Evolutionary conservation across 2,888 invertebrate genomes (phyloP).

Genomic region (Lumbricus terrestris): DNA sequence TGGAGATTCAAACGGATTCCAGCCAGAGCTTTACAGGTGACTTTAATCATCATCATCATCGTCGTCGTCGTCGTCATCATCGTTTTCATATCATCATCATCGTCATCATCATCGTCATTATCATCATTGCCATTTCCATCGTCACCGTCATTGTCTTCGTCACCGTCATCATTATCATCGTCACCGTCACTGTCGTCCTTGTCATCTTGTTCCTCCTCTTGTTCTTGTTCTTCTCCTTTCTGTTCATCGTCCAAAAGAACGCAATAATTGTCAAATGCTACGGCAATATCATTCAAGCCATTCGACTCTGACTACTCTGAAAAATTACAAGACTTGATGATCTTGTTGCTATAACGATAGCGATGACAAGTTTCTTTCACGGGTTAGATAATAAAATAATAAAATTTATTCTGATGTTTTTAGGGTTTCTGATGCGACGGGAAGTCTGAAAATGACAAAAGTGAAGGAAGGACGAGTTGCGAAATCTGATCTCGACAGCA

Average conservation of each 20-base stretch:
- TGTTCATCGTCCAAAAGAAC: no score
- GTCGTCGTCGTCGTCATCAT: conserved; percentile 8
- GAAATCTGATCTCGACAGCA: conserved; percentile 44
- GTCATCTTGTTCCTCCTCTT: no score
- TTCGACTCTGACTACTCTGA: no score
- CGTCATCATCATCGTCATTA: conserved; percentile 22
- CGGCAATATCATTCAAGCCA: no score
- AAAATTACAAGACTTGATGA: background rate
- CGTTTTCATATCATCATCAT: conserved; percentile 21
- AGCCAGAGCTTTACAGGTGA: background rate
- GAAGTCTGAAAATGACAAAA: conserved; percentile 42
- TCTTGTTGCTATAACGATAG: background rate
- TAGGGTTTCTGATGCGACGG: conserved; percentile 44
- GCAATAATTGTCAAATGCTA: no score
- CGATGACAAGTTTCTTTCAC: background rate
- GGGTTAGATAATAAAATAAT: no score
- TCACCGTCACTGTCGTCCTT: no score
- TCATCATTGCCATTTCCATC: conserved; percentile 21
- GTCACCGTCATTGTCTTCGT: conserved; percentile 21
- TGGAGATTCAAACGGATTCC: background rate
- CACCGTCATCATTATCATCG: background rate
- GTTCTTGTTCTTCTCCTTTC: no score
- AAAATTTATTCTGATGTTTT: no score
- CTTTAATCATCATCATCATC: background rate
- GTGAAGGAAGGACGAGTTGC: conserved; percentile 44